These are phyloP conservation scores for Clarias magur DNA, from an alignment of 2,113 vertebrate species.

Conservation along the genomic window DNA sequence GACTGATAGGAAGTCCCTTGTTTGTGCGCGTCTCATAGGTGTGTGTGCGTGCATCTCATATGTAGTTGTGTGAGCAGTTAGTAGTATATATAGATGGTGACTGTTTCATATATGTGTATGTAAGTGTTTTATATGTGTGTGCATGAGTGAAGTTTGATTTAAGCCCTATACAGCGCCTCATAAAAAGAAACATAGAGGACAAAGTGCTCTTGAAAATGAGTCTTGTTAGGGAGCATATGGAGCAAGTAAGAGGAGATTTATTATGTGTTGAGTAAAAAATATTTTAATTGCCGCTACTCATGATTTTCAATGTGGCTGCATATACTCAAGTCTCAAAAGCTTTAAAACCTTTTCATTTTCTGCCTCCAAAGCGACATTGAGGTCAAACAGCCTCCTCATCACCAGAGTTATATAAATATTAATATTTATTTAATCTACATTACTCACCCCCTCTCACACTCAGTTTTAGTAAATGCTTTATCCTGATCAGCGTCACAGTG, in stretches of 20 bases:
- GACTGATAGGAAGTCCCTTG: too few species aligned
- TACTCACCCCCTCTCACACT: not conserved
- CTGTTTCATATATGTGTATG: too few species aligned
- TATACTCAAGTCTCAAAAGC: not conserved
- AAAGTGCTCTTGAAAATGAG: not conserved
- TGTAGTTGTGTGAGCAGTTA: too few species aligned
- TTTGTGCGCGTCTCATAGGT: too few species aligned
- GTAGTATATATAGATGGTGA: too few species aligned
- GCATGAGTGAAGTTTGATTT: too few species aligned
- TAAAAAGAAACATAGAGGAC: not conserved
- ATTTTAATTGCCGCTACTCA: not conserved
- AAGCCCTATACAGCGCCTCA: too few species aligned
- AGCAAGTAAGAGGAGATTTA: not conserved
- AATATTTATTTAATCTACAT: conserved; percentile 9
- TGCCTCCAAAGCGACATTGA: not conserved
- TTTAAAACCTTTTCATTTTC: not conserved
- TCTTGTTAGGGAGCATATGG: not conserved
- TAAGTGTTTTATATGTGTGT: too few species aligned
- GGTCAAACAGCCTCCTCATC: conserved; percentile 6
- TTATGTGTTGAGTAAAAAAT: conserved; percentile 1
- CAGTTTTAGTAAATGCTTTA: not conserved
- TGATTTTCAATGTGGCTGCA: not conserved
- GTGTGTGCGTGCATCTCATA: too few species aligned
- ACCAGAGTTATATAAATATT: not conserved
- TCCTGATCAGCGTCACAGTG: not conserved